phyloP scores from a whole-genome alignment of 2,797 vertebrate genomes.

The Bryconaethiops microstoma region DNA sequence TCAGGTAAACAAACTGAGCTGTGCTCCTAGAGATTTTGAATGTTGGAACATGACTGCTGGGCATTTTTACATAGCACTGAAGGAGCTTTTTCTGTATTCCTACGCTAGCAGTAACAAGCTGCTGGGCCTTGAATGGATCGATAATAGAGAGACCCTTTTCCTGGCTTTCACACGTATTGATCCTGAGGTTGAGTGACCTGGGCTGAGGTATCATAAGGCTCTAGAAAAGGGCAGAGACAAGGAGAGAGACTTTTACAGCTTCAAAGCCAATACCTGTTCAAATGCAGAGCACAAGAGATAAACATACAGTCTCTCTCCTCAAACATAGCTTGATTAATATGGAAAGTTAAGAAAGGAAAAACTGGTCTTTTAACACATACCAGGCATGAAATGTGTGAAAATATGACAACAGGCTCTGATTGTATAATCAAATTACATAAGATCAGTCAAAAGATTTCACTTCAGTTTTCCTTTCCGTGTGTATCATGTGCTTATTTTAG shows the following conservation, averaged over 20 bases:
- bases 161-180: constrained; percentile 17
- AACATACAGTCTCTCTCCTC: background rate
- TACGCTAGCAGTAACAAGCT: background rate
- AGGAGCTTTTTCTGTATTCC: constrained; percentile 4
- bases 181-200: constrained; percentile 13
- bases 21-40: background rate
- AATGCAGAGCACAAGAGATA: background rate
- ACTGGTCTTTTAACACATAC: background rate
- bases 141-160: constrained; percentile 6
- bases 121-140: background rate
- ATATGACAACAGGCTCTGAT: background rate
- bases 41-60: background rate
- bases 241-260: background rate
- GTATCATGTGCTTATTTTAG: background rate
- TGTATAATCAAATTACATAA: background rate
- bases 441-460: background rate
- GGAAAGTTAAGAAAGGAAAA: constrained; percentile 7
- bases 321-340: constrained; percentile 6
- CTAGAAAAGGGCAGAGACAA: background rate
- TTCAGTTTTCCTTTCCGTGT: background rate
- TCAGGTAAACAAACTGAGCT: constrained; percentile 7
- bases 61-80: background rate
- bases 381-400: background rate
- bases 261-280: background rate
- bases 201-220: background rate